These are phyloP conservation scores for Portevinia maculata DNA, from an alignment of 2,888 invertebrate genomes.

Conservation along the genomic window DNA sequence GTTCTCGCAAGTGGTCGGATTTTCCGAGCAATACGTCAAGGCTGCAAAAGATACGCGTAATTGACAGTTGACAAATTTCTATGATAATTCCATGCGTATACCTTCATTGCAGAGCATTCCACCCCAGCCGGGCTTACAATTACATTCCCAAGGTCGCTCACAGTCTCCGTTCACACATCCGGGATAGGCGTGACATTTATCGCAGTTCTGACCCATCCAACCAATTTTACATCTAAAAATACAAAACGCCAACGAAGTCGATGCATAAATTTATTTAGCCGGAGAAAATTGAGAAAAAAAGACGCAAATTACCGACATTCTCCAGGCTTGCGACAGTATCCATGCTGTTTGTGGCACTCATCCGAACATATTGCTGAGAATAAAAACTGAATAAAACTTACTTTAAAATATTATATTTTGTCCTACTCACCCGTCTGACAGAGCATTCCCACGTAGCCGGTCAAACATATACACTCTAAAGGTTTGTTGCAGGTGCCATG, in stretches of 20 bases:
- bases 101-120: slow-evolving; percentile 96
- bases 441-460: slow-evolving; percentile 95
- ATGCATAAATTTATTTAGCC: slow-evolving; percentile 55
- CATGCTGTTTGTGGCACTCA: slow-evolving; percentile 92
- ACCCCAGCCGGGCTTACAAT: slow-evolving; percentile 91
- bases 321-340: slow-evolving; percentile 91
- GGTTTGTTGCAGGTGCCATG: slow-evolving; percentile 95
- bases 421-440: slow-evolving; percentile 91
- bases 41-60: slow-evolving; percentile 83
- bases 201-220: slow-evolving; percentile 91
- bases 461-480: slow-evolving; percentile 93
- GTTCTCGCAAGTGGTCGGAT: slow-evolving; percentile 90
- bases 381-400: slow-evolving; percentile 27
- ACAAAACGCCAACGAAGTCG: not conserved
- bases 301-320: slow-evolving; percentile 90
- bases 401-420: not conserved
- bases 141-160: slow-evolving; percentile 94
- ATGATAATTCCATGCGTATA: slow-evolving; percentile 78
- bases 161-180: slow-evolving; percentile 94
- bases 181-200: slow-evolving; percentile 92
- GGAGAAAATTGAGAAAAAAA: slow-evolving; percentile 76
- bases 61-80: slow-evolving; percentile 9
- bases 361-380: slow-evolving; percentile 91
- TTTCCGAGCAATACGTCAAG: slow-evolving; percentile 92
- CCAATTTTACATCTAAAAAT: slow-evolving; percentile 89